Percentiles rank a stretch among this genome's conserved stretches.
These are phyloP conservation scores for Taurulus bubalis DNA, from an alignment of 2,113 vertebrate species.

Conservation along the genomic window DNA sequence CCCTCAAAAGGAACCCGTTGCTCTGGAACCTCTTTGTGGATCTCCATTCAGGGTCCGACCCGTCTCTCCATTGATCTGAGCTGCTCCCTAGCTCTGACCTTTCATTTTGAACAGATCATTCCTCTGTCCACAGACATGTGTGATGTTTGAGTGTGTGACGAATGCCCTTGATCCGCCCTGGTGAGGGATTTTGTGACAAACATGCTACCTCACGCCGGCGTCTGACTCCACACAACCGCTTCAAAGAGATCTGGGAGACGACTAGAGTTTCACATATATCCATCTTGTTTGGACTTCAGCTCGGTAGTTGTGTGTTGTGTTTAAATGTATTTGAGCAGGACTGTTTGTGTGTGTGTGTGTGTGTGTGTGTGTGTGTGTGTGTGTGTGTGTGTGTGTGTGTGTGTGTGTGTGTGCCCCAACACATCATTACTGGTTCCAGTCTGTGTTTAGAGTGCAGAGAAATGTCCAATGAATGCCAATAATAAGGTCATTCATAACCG, in stretches of 20 bases:
- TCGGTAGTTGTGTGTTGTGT: slow-evolving; percentile 36
- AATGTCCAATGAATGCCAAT: neutral
- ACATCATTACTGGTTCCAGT: slow-evolving; percentile 15
- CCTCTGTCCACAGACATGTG: slow-evolving; percentile 58
- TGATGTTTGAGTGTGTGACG: slow-evolving; percentile 60
- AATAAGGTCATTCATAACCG: neutral
- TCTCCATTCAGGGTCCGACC: slow-evolving; percentile 6
- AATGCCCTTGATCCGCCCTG: slow-evolving; percentile 58
- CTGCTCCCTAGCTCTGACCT: slow-evolving; percentile 48
- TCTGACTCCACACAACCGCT: slow-evolving; percentile 45
- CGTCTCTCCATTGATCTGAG: slow-evolving; percentile 36
- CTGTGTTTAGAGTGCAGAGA: neutral
- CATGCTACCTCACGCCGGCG: slow-evolving; percentile 56
- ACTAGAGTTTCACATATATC: slow-evolving; percentile 62
- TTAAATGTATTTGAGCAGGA: slow-evolving; percentile 48
- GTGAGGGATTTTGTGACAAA: slow-evolving; percentile 63
- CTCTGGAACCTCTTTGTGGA: slow-evolving; percentile 31
- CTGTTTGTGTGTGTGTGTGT: slow-evolving; percentile 17
- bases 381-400: slow-evolving; percentile 32
- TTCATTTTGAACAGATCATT: slow-evolving; percentile 50
- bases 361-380: slow-evolving; percentile 4
- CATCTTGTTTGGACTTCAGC: slow-evolving; percentile 59
- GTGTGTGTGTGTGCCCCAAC: neutral
- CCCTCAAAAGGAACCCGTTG: slow-evolving; percentile 28
- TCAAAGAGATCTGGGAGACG: slow-evolving; percentile 58